Base-by-base conservation (phyloP, 2,797 vertebrate genomes). In the Acropternis orthonyx region DNA sequence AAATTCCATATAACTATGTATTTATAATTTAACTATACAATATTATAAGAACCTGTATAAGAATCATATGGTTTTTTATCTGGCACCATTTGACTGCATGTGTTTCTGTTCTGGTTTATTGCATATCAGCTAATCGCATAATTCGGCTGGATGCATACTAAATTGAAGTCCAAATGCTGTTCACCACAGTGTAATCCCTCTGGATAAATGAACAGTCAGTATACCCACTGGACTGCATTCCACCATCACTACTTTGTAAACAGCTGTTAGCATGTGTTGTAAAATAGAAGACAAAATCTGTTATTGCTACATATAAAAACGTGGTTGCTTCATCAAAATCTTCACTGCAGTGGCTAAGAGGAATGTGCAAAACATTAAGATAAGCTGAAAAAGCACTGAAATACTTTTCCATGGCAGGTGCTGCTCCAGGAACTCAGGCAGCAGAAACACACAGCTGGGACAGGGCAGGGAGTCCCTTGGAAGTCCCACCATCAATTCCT, bases 131-230 rank as follows among this genome's bases (percentile, higher is more conserved):
- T 97, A 97, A 97, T 97, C 78, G 87, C 92, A 97, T 96, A 97
- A 97, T 96, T 95, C 95, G 79, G 95, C 92, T 97, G 93, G 96
- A 96, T 98, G 97, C 93, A 94, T 96, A 92, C 89, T 96, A 97
- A 97, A 97, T 79, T 83, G 93, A 95, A 95, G 93, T 96, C 96
- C 93, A 95, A 96, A 97, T 96, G 89, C 96, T 93, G 88, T 48
- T 95, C 89, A 92, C 56, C 43, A 34, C 79, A 93, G 94, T 95
- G 94, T 95, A 92, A 94, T 96, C 97, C 96, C 94, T 92, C 96
- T 92, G 92, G 96, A 97, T 93, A 87, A 95, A 93, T 87, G 92
- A 95, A 68, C 54, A 96, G 83, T 87, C 88, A 72, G 67, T 92
- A 95, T 95, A 96, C 91, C 92, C 94, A 95, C 94, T 11, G 94